A percentile compares a stretch with the other conserved stretches of the same genome.
phyloP scores from a whole-genome alignment of 2,113 vertebrate species.

The Cheirogaleus medius region DNA sequence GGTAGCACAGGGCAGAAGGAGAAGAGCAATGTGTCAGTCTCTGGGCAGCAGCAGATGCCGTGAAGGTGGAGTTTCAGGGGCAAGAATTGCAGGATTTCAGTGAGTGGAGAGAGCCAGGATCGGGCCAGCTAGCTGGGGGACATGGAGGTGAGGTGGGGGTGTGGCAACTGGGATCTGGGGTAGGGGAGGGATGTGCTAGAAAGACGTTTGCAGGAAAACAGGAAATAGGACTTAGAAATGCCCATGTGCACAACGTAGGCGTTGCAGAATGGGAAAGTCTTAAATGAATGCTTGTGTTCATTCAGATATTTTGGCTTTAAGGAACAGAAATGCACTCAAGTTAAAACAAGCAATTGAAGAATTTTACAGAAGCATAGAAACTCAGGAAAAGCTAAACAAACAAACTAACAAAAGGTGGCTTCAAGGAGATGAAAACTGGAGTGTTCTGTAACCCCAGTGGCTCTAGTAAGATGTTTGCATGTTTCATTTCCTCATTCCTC shows the following conservation, averaged over 20 bases:
- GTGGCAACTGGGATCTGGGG: not conserved
- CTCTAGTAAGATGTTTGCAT: not conserved
- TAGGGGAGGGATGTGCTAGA: not conserved
- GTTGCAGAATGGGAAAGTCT: not conserved
- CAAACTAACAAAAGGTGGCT: not conserved
- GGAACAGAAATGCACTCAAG: slow-evolving; percentile 11
- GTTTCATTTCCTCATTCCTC: not conserved
- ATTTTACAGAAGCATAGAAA: not conserved
- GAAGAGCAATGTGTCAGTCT: not conserved
- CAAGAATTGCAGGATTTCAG: not conserved
- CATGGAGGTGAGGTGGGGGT: not conserved
- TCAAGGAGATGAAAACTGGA: not conserved
- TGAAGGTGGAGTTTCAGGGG: not conserved
- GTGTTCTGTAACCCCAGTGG: not conserved
- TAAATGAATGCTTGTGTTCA: not conserved
- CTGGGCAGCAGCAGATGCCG: not conserved
- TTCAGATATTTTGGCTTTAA: slow-evolving; percentile 17
- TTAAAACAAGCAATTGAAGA: slow-evolving; percentile 38
- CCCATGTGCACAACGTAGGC: not conserved
- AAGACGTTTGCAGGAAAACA: not conserved
- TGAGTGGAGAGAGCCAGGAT: not conserved
- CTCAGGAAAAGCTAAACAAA: not conserved
- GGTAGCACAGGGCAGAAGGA: not conserved
- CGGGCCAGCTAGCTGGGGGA: not conserved
- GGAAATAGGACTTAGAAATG: not conserved